A percentile compares a stretch with the other conserved stretches of the same genome.
These are phyloP conservation scores for Chionomys nivalis DNA, from an alignment of 2,113 vertebrate genomes.

Conservation along the genomic window DNA sequence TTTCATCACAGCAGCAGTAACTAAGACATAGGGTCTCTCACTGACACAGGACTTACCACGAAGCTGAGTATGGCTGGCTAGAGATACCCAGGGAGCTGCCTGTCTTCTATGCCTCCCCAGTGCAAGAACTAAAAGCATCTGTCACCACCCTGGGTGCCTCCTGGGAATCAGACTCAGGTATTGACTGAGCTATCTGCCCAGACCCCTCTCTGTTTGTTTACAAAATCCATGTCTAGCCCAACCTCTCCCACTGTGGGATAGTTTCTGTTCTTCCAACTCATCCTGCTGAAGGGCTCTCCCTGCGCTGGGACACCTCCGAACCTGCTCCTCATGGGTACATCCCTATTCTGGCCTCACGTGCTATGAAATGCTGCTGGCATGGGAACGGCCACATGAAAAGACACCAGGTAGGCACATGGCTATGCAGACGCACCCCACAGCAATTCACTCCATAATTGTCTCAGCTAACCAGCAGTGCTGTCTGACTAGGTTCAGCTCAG, in stretches of 20 bases:
- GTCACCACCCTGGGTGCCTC: too few species aligned
- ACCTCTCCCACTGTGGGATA: fast-evolving
- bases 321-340: not conserved
- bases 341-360: not conserved
- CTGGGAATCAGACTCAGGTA: not conserved
- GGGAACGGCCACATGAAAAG: too few species aligned
- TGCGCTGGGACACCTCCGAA: not conserved
- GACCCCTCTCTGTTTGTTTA: not conserved
- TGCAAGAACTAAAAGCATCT: not conserved
- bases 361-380: not conserved
- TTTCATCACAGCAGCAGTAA: not conserved
- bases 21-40: not conserved
- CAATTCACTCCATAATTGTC: not conserved
- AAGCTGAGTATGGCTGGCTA: not conserved
- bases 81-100: not conserved
- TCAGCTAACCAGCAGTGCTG: conserved; percentile 13
- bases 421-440: not conserved
- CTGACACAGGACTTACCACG: too few species aligned
- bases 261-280: not conserved
- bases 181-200: not conserved
- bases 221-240: not conserved
- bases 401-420: not conserved
- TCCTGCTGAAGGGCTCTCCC: not conserved
- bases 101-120: not conserved
- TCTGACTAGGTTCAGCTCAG: conserved; percentile 12